Base-by-base conservation (phyloP, 2,113 vertebrate genomes). In the Psittacara wagleri region DNA sequence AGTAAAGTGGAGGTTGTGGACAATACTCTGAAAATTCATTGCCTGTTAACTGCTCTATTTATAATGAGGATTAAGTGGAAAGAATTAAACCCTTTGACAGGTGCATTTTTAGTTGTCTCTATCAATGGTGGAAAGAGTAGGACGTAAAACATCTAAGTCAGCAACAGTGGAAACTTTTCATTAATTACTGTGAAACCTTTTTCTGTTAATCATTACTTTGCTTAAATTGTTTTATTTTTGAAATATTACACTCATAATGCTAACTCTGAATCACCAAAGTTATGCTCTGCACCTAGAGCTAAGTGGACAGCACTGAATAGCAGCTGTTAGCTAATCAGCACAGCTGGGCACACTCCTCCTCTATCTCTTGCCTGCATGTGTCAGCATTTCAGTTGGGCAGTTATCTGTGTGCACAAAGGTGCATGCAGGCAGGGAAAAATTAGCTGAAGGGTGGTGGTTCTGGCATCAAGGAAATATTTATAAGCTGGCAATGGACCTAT, bases 261-360 rank as follows among this genome's bases (percentile, higher is more conserved):
- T 64, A 54, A 22, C 33, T 59, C 35, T 7, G 31, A 29, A 35
- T 69, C 44, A 31, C 55, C 27, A 3, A 16, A n/a, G 44, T 0
- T 20, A 59, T 11, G 43, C 27, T 37, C 29, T 35, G 62, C 74
- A 51, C 29, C 7, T 6, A 4, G 49, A 52, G 49, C 29, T 28
- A 8, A 0, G 13, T 1, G 51, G 1, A 1, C 14, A 10, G 67
- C 24, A 6, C 23, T 2, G 33, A 22, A 17, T 2, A 3, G 54
- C 35, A 6, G 24, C 76, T 24, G 76, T 16, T 7, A 2, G 66
- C 57, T 61, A 2, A 39, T n/a, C 11, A 4, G 81, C 61, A 10
- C 1, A 1, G 43, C 33, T 0, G 6, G 35, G 62, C 73, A 61
- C 9, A 2, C 27, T 2, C 22, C 24, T 6, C 28, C 52, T 39